Evolutionary conservation across 2,888 invertebrate genomes (phyloP).

Genomic region (Poecilobothrus nobilitatus): DNA sequence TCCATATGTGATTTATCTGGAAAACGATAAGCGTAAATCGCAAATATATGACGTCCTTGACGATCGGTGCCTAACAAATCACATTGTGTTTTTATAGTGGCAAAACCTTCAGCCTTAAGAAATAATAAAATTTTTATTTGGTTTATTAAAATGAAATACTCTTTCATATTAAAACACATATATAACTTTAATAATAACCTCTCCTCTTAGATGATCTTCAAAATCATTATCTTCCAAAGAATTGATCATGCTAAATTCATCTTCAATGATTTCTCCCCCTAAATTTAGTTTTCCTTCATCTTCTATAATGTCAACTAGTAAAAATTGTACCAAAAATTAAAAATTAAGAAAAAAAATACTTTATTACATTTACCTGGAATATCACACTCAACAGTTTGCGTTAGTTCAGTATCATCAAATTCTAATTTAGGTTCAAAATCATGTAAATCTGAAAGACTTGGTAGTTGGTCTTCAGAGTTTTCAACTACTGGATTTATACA

Average conservation of each 20-base stretch:
- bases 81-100: constrained; percentile 35
- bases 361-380: constrained; percentile 31
- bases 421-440: constrained; percentile 93
- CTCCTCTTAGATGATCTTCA: constrained; percentile 41
- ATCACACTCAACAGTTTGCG: constrained; percentile 46
- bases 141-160: background rate
- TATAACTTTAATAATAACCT: background rate
- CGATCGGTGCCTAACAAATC: constrained; percentile 59
- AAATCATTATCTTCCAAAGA: constrained; percentile 39
- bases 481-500: constrained; percentile 41
- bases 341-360: background rate
- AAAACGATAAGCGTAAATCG: constrained; percentile 81
- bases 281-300: constrained; percentile 26
- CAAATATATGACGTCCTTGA: constrained; percentile 87
- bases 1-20: constrained; percentile 64
- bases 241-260: constrained; percentile 30
- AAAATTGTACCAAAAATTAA: background rate
- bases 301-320: constrained; percentile 18
- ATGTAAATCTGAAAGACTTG: constrained; percentile 82
- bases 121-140: background rate
- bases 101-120: constrained; percentile 29
- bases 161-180: too few species aligned
- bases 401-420: constrained; percentile 88
- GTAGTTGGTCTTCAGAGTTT: constrained; percentile 67
- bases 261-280: constrained; percentile 30